These are phyloP conservation scores for Aporophyla nigra DNA, from an alignment of 2,888 invertebrate genomes.

Conservation along the genomic window DNA sequence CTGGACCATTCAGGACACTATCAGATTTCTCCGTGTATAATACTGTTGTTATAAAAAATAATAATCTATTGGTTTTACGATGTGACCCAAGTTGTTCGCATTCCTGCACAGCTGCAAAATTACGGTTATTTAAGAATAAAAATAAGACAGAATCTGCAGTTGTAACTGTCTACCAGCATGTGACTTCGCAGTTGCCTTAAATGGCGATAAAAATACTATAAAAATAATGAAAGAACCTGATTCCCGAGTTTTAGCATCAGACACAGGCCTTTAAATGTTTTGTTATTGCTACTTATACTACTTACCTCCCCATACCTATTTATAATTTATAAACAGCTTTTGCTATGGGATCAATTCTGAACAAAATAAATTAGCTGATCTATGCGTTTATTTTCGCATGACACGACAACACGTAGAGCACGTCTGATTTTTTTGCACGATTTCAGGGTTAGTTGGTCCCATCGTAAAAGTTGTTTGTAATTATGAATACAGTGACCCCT, in stretches of 20 bases:
- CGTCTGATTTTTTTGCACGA: neutral
- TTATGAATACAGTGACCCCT: too few relatives aligned
- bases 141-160: constrained; percentile 28
- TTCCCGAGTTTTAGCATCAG: neutral
- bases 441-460: neutral
- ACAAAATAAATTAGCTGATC: neutral
- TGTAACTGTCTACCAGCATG: constrained; percentile 34
- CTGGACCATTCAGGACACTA: constrained; percentile 43
- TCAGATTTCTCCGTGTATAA: constrained; percentile 51
- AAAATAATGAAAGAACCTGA: neutral
- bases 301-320: too few relatives aligned
- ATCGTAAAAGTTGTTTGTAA: too few relatives aligned
- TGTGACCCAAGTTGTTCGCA: constrained; percentile 23
- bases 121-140: constrained; percentile 45
- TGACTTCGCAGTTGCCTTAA: constrained; percentile 13
- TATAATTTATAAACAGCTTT: neutral
- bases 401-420: neutral
- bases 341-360: neutral
- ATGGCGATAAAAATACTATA: constrained; percentile 10
- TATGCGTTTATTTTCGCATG: neutral
- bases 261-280: neutral
- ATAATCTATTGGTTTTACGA: constrained; percentile 60
- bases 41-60: constrained; percentile 49
- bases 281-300: neutral
- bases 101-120: constrained; percentile 26